A percentile compares a stretch with the other conserved stretches of the same genome.
phyloP scores from a whole-genome alignment of 2,113 vertebrate species.

The Dryoscopus gambensis region DNA sequence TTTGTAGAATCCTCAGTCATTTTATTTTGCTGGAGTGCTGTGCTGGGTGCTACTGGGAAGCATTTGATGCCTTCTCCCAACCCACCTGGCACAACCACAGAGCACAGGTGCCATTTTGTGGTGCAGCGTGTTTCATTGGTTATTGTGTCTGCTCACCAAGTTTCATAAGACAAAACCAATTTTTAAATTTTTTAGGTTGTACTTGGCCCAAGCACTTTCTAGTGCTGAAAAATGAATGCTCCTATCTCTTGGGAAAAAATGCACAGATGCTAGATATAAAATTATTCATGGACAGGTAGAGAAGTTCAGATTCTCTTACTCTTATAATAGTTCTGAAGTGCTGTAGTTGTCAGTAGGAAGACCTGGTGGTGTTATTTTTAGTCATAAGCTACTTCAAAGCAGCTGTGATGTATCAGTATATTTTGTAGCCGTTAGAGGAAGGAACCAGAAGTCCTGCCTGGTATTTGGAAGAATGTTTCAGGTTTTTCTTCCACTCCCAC shows the following conservation, averaged over 20 bases:
- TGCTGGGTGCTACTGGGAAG: background rate
- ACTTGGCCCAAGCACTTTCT: background rate
- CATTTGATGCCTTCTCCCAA: background rate
- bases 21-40: background rate
- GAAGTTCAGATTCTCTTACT: background rate
- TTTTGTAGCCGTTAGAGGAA: background rate
- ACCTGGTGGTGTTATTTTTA: background rate
- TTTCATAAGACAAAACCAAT: background rate
- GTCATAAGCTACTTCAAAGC: background rate
- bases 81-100: background rate
- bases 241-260: background rate
- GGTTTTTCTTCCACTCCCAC: background rate
- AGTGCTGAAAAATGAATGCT: background rate
- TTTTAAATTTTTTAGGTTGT: background rate
- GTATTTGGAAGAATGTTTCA: background rate
- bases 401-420: background rate
- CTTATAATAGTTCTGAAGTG: background rate
- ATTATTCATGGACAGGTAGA: conserved; percentile 17
- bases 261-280: conserved; percentile 5
- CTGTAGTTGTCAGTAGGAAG: background rate
- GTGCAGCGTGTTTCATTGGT: background rate
- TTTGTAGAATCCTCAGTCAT: background rate
- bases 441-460: background rate
- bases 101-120: background rate
- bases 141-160: background rate